A percentile compares a stretch with the other conserved stretches of the same genome.
These are phyloP conservation scores for Chrysocyon brachyurus DNA, from an alignment of 2,797 vertebrate genomes.

Conservation along the genomic window DNA sequence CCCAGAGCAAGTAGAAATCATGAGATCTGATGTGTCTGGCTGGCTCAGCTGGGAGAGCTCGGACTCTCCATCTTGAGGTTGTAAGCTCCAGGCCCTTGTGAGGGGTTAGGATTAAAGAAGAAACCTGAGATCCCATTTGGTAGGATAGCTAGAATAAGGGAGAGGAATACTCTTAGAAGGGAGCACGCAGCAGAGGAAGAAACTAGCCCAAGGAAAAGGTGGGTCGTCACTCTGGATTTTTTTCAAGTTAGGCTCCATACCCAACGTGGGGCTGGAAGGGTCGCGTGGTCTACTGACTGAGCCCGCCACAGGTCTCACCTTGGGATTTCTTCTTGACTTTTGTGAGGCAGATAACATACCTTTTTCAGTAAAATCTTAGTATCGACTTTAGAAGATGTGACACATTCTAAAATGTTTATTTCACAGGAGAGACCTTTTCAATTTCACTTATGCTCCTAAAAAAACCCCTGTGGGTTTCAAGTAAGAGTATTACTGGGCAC, in stretches of 20 bases:
- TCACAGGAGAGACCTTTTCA: background rate
- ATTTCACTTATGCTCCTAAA: background rate
- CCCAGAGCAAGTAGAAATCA: background rate
- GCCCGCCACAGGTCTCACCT: background rate
- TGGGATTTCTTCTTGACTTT: background rate
- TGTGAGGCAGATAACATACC: background rate
- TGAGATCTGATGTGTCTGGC: background rate
- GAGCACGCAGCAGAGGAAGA: background rate
- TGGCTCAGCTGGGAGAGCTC: background rate
- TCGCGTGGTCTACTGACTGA: background rate
- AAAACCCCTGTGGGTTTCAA: background rate
- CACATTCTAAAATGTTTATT: slow-evolving; percentile 1
- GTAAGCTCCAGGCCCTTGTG: background rate
- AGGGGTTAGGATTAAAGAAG: background rate
- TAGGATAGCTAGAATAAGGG: background rate
- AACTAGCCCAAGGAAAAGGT: background rate
- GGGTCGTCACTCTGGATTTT: background rate
- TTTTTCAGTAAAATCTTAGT: slow-evolving; percentile 4
- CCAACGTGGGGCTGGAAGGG: background rate
- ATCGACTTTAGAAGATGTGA: slow-evolving; percentile 26
- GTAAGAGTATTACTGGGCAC: background rate
- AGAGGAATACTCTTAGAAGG: background rate
- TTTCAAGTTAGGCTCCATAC: background rate
- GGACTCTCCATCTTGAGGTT: background rate
- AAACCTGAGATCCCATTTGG: background rate